Evolutionary conservation across 2,888 invertebrate species (phyloP), one percentile per base, ranked within the genome.

Genomic region (Noctua janthina): DNA sequence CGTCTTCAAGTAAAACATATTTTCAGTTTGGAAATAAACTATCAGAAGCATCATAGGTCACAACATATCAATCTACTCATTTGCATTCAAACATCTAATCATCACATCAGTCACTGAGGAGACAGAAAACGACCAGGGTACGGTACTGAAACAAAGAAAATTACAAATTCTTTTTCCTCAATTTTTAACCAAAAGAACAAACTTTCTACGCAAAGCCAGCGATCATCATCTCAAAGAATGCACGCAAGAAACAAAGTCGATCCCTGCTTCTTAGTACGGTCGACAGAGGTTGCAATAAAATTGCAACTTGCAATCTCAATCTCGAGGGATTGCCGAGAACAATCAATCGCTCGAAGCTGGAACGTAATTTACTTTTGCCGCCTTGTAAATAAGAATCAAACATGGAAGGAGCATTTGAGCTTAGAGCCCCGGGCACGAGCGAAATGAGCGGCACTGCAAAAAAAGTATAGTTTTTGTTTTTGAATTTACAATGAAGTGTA

Each of bases 311-410:
- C 93, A 93, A 90, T 91, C 89, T 87, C 92, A 92, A 93, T 94
- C 93, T 91, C 93, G 56, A 70, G 93, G 91, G 94, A 92, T 92
- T 90, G 90, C 90, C 76, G 87, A 88, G 90, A 91, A 93, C 94
- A 95, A 95, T 96, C 95, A 95, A 95, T 95, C 94, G 92, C 90
- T 46, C 15, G 66, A 88, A 88, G 92, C 93, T 92, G 89, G 91
- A 87, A 89, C 90, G 94, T 95, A 94, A 95, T 95, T 95, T 95
- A 94, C 93, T 95, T 94, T 93, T 93, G 92, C 93, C 93, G 93
- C 93, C 94, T 94, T 92, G 94, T 94, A 95, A 95, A 94, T 94
- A 94, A 93, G 92, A 92, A 92, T 92, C 92, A 93, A 92, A 92
- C 93, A 91, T 91, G 90, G 91, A 88, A 87, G 92, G 87, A 90